Evolutionary conservation across 2,113 vertebrate genomes (phyloP), one percentile per base, ranked within the genome.

Genomic region (Bagarius yarrelli): DNA sequence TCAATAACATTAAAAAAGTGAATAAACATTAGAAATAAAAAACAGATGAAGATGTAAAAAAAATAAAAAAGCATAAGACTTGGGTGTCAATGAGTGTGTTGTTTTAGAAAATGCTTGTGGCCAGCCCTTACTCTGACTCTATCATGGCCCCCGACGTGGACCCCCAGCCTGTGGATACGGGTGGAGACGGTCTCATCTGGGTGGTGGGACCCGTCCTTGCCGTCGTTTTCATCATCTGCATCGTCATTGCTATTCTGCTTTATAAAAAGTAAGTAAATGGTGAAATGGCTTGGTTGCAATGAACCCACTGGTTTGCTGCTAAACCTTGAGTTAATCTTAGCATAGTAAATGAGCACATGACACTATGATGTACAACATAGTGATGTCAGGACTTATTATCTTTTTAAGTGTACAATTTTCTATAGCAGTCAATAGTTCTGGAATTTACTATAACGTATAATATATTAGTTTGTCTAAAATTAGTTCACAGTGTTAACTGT

Each of bases 201-300:
- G 97, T 99, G 89, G 95, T 99, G 0, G 98, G 98, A 52, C 98
- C 98, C 0, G 97, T 99, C 50, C 90, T 99, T 74, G 98, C 98
- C 0, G 98, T 99, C 80, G 96, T 99, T 80, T 99, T 99, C 91
- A 99, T 99, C 87, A 98, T 99, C 90, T 98, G 97, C 91, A 98
- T 99, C 3, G 98, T 99, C 76, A 99, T 99, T 1, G 97, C 96
- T 81, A 99, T 99, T 83, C 94, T 99, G 8, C 94, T 99, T 9
- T 99, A 98, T 88, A 99, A 99, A 91, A 99, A 99, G 98, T 99
- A 92, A 97, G 97, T 89, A 44, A 86, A 14, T 18, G 25, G 27
- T 9, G 27, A 72, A 30, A 30, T 30, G 16, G 3, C 16, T 40
- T 14, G 64, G 13, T 12, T 1, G 44, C 44, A 47, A 4, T 47